phyloP scores from a whole-genome alignment of 2,888 invertebrate genomes.

The Cyclophora albipunctata region DNA sequence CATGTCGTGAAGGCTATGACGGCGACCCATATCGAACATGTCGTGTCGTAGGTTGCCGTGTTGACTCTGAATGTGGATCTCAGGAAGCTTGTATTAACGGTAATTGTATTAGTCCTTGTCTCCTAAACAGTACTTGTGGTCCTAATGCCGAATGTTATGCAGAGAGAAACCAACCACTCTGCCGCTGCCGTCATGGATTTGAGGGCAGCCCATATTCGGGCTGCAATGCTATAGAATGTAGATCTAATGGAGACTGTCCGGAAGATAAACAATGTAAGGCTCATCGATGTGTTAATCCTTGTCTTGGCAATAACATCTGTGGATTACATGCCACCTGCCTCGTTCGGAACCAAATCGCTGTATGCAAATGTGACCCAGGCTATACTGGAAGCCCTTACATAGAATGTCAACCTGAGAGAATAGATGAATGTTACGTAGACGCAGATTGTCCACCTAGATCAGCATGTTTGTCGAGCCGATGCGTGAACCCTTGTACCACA shows the following conservation, averaged over 20 bases:
- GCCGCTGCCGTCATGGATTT: conserved; percentile 87
- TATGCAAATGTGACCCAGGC: conserved; percentile 89
- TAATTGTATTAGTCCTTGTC: conserved; percentile 90
- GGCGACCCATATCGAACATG: conserved; percentile 91
- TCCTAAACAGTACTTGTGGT: conserved; percentile 86
- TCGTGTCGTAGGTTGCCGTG: conserved; percentile 86
- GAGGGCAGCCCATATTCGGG: conserved; percentile 84
- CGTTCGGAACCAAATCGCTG: conserved; percentile 86
- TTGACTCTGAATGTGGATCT: conserved; percentile 88
- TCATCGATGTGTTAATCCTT: conserved; percentile 90
- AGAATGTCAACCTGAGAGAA: conserved; percentile 82
- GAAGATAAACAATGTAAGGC: conserved; percentile 89
- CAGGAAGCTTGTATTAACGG: conserved; percentile 89
- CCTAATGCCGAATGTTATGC: conserved; percentile 88
- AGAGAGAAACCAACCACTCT: conserved; percentile 82
- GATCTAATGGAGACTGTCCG: conserved; percentile 91
- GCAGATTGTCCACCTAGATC: conserved; percentile 86
- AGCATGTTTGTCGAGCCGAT: conserved; percentile 88
- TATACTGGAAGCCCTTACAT: conserved; percentile 87
- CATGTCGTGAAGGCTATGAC: conserved; percentile 87
- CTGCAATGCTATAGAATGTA: conserved; percentile 87
- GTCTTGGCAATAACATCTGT: conserved; percentile 85
- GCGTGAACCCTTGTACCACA: conserved; percentile 87
- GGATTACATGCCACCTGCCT: conserved; percentile 86
- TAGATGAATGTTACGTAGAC: conserved; percentile 86